A percentile compares a stretch with the other conserved stretches of the same genome.
Conservation (phyloP, 53 echinoderm and acorn worm species). For the Zoroaster sp. region DNA sequence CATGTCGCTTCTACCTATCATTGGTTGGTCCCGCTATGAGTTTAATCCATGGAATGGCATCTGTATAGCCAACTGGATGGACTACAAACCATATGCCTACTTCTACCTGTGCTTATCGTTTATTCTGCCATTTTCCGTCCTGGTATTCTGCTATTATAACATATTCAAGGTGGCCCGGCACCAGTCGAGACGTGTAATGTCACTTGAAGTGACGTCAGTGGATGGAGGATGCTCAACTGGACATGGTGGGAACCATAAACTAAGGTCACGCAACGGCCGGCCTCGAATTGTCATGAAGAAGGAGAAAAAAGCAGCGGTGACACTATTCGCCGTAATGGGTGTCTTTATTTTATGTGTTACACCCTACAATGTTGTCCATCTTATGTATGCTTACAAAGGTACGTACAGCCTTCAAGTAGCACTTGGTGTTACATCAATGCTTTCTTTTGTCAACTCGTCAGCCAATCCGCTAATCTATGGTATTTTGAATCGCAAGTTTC, state of each 20-base stretch:
- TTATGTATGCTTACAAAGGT: constrained; percentile 59
- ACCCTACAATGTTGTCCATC: constrained; percentile 81
- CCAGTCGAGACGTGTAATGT: constrained; percentile 76
- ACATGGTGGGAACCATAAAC: neutral
- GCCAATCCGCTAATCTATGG: constrained; percentile 94
- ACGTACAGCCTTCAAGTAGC: constrained; percentile 44
- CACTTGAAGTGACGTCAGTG: constrained; percentile 76
- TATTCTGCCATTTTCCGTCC: constrained; percentile 68
- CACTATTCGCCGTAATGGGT: constrained; percentile 81
- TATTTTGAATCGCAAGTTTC: constrained; percentile 89
- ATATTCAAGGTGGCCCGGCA: constrained; percentile 82
- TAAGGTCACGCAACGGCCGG: constrained; percentile 3
- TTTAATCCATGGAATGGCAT: constrained; percentile 84
- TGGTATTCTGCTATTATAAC: constrained; percentile 80
- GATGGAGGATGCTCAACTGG: constrained; percentile 41
- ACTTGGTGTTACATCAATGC: constrained; percentile 78
- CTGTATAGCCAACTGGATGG: constrained; percentile 82
- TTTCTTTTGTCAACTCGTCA: constrained; percentile 85
- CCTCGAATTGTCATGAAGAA: constrained; percentile 71
- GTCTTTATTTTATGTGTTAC: constrained; percentile 87
- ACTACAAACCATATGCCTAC: constrained; percentile 65
- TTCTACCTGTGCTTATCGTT: constrained; percentile 75
- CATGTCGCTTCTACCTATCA: constrained; percentile 71
- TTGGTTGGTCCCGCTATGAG: constrained; percentile 84
- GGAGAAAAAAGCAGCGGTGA: constrained; percentile 87